Percentiles rank a stretch among this genome's conserved stretches.
These are phyloP conservation scores for Endotricha flammealis DNA, from an alignment of 2,888 invertebrate genomes.

Conservation along the genomic window DNA sequence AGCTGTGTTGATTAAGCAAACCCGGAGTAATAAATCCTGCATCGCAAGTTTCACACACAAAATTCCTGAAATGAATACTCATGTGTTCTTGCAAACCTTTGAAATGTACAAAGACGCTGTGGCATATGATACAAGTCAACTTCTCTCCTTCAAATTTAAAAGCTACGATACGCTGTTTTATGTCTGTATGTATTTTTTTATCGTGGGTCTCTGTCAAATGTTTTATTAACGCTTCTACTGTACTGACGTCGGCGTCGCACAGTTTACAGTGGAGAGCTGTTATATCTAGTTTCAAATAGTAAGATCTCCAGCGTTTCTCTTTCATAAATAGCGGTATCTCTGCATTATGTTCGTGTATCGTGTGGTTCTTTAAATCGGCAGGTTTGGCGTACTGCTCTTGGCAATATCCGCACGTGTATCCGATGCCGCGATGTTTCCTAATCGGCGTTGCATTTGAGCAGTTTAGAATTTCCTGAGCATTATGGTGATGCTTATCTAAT, in stretches of 20 bases:
- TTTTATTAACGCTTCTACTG: conserved; percentile 32
- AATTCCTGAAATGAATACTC: conserved; percentile 51
- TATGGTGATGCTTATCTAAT: conserved; percentile 6
- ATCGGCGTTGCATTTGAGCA: conserved; percentile 41
- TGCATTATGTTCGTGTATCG: not conserved
- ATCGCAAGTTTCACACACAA: conserved; percentile 41
- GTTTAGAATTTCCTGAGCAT: conserved; percentile 24
- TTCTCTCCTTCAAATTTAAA: conserved; percentile 42
- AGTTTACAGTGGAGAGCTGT: conserved; percentile 19
- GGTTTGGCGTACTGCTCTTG: conserved; percentile 29
- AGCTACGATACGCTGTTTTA: conserved; percentile 50
- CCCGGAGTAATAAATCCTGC: conserved; percentile 38
- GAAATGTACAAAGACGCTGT: conserved; percentile 37
- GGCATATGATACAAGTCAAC: conserved; percentile 42
- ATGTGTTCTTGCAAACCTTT: conserved; percentile 49
- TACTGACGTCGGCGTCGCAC: not conserved
- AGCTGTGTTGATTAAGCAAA: conserved; percentile 27
- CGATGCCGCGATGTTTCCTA: conserved; percentile 30
- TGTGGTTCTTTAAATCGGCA: conserved; percentile 34
- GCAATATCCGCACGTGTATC: conserved; percentile 43
- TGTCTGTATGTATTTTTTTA: conserved; percentile 33
- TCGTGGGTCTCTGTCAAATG: conserved; percentile 40
- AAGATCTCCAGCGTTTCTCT: conserved; percentile 14
- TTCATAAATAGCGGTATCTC: not conserved
- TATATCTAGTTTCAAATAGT: conserved; percentile 26